Base-by-base conservation (phyloP, 2,797 vertebrate species). In the Echiichthys vipera region DNA sequence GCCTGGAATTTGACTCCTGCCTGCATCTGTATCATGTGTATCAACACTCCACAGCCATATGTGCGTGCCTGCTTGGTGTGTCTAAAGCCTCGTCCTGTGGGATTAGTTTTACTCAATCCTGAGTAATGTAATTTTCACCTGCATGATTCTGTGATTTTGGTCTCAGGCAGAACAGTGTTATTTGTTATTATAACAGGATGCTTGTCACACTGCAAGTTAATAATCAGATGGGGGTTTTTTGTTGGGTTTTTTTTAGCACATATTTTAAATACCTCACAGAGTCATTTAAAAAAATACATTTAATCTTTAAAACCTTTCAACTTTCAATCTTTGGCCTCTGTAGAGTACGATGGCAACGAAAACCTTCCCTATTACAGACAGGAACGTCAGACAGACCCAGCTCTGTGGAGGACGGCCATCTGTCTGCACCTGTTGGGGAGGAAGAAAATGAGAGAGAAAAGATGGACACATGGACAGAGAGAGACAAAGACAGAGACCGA, bases 31-130 rank as follows among this genome's bases (percentile, higher is more conserved):
- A 65, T 67, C 37, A 42, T 66, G n/a, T n/a, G n/a, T n/a, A n/a
- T n/a, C n/a, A 53, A 77, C 70, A 22, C 53, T 59, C 14, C 20
- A 37, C 51, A 49, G 65, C 57, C 84, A 78, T 54, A 72, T 81
- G 77, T 50, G 74, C 47, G 65, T 32, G 39, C 40, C 64, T 50
- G 69, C 27, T 25, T 27, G 6, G 10, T 64, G 75, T 65, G 62
- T 71, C 49, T 49, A 29, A 69, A 67, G 51, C 37, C 29, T 40
- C 1, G 14, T 66, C 77, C 71, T 65, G 39, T 47, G 73, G 85
- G 68, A 78, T 42, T 20, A 47, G 43, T 64, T 71, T 55, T 43
- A 77, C 62, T 81, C 18, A 0, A 29, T 72, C n/a, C 65, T 15
- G 20, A 71, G 45, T 71, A 65, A 79, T 64, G 63, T 32, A n/a